Conservation (phyloP, 2,888 invertebrate genomes). For the Xestia rhomboidea region DNA sequence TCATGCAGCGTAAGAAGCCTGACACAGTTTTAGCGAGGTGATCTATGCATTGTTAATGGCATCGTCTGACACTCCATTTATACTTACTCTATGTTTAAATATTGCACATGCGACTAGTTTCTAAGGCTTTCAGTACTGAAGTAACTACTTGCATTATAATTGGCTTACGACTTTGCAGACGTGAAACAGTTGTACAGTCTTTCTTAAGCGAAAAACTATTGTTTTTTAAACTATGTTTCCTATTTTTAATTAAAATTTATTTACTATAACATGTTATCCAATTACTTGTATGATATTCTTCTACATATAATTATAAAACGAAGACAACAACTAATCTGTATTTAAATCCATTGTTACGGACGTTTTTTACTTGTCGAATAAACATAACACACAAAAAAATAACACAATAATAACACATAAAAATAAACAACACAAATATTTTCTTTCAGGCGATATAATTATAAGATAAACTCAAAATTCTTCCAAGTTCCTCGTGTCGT, state of each 20-base stretch:
- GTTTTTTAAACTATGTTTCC: too few species aligned
- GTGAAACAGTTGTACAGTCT: not conserved
- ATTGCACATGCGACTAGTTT: not conserved
- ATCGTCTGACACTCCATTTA: slow-evolving; percentile 2
- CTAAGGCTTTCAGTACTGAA: not conserved
- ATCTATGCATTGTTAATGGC: not conserved
- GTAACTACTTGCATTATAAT: slow-evolving; percentile 7
- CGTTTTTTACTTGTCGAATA: not conserved
- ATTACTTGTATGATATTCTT: not conserved
- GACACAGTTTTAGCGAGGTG: not conserved
- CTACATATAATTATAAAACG: not conserved
- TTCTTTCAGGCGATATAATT: not conserved
- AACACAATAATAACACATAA: too few species aligned
- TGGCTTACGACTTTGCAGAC: not conserved
- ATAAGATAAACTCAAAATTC: not conserved
- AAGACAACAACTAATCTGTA: not conserved
- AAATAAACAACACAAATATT: too few species aligned
- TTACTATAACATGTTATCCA: too few species aligned
- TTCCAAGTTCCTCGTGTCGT: not conserved
- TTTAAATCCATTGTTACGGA: not conserved
- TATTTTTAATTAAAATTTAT: too few species aligned
- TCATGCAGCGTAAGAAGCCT: not conserved
- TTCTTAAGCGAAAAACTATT: not conserved
- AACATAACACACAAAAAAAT: too few species aligned
- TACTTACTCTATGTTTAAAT: not conserved